Evolutionary conservation across 30 jellyfish, hydroid and myxozoan species (phyloP).

Genomic region (Hydractinia symbiolongicarpus): DNA sequence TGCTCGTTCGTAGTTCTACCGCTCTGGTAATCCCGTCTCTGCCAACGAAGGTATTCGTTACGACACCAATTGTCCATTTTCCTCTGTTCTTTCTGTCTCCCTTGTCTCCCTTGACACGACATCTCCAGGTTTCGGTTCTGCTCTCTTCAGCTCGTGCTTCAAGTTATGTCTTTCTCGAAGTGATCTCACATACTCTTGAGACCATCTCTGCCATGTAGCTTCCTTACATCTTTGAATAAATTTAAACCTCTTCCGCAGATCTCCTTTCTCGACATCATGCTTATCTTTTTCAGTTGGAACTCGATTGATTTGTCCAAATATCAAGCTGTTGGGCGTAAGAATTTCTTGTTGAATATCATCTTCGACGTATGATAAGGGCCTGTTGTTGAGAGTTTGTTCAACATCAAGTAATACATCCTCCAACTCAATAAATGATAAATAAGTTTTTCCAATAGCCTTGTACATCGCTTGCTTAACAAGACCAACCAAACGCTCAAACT

Average conservation of each 20-base stretch:
- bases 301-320: constrained; percentile 38
- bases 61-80: constrained; percentile 42
- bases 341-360: constrained; percentile 48
- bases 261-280: constrained; percentile 33
- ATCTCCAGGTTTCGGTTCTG: constrained; percentile 34
- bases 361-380: constrained; percentile 57
- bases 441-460: constrained; percentile 42
- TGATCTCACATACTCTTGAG: constrained; percentile 34
- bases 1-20: constrained; percentile 37
- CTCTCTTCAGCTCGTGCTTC: constrained; percentile 8
- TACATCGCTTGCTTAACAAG: constrained; percentile 58
- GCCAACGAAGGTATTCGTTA: constrained; percentile 23
- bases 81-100: constrained; percentile 56
- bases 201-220: constrained; percentile 55
- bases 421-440: constrained; percentile 30
- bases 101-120: constrained; percentile 46
- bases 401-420: constrained; percentile 43
- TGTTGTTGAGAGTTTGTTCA: constrained; percentile 47
- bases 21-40: constrained; percentile 61
- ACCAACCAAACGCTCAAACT: constrained; percentile 48
- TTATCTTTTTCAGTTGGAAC: constrained; percentile 34
- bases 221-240: constrained; percentile 43
- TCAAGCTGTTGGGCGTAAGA: constrained; percentile 43
- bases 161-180: constrained; percentile 57
- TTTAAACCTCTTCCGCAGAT: constrained; percentile 45